phyloP scores from a whole-genome alignment of 2,797 vertebrate species.

The Gephyroberyx darwinii region DNA sequence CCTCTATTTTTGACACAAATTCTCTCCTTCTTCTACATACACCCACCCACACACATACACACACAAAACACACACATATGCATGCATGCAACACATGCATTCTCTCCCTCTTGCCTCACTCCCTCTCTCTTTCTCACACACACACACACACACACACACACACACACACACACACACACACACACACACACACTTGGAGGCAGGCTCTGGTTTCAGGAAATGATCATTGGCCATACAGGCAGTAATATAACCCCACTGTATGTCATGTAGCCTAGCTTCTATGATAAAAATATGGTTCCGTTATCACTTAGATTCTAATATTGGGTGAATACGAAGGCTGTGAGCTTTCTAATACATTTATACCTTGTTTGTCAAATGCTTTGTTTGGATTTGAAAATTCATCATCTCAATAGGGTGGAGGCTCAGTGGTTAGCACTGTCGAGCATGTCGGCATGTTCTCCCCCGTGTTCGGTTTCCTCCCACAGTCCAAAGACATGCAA shows the following conservation, averaged over 20 bases:
- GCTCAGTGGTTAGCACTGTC: too few relatives aligned
- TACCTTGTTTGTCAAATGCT: not conserved
- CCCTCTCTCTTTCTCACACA: too few relatives aligned
- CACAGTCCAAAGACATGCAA: too few relatives aligned
- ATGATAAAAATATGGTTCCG: not conserved
- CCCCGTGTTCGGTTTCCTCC: too few relatives aligned
- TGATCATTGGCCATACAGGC: constrained; percentile 20
- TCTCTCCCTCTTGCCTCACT: too few relatives aligned
- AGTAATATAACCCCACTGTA: constrained; percentile 43
- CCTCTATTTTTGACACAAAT: too few relatives aligned
- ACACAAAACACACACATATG: too few relatives aligned
- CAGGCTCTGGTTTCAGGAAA: constrained; percentile 56
- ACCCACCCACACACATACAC: too few relatives aligned
- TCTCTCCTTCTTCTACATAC: too few relatives aligned
- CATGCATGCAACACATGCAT: too few relatives aligned
- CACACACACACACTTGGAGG: constrained; percentile 5
- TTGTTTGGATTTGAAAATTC: constrained; percentile 8
- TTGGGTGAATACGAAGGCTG: not conserved
- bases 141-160: too few relatives aligned
- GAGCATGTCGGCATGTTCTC: too few relatives aligned
- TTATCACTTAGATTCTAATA: constrained; percentile 3
- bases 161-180: constrained; percentile 4
- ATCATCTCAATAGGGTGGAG: not conserved
- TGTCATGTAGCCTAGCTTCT: constrained; percentile 6
- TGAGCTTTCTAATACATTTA: not conserved